These are phyloP conservation scores for Theretra japonica DNA, from an alignment of 2,888 invertebrate species.

Conservation along the genomic window DNA sequence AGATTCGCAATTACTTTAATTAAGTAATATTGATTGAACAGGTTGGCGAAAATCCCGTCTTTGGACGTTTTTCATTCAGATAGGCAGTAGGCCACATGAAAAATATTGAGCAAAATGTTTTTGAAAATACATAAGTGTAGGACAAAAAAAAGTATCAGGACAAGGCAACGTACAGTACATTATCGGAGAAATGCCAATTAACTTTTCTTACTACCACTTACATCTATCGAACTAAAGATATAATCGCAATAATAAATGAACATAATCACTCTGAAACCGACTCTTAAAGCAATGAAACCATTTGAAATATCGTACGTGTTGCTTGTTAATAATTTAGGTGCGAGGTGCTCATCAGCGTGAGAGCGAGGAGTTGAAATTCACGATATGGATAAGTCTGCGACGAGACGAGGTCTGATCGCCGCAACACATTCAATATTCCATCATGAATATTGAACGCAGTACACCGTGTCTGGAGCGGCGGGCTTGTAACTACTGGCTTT, in stretches of 20 bases:
- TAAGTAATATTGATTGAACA: no score
- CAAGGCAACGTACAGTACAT: no score
- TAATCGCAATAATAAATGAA: no score
- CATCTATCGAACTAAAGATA: no score
- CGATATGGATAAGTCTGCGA: conserved; percentile 7
- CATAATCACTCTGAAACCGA: no score
- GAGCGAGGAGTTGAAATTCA: conserved; percentile 18
- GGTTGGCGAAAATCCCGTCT: no score
- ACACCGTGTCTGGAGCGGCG: neutral
- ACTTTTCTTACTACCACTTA: no score
- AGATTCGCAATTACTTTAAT: no score
- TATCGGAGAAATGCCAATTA: no score
- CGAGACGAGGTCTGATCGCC: conserved; percentile 20
- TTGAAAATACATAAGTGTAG: neutral
- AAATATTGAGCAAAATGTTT: neutral
- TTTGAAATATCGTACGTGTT: neutral
- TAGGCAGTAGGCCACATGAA: no score
- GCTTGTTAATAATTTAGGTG: neutral
- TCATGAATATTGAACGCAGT: conserved; percentile 21
- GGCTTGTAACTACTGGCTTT: neutral
- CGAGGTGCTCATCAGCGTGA: neutral
- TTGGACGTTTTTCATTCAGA: no score
- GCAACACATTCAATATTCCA: conserved; percentile 22
- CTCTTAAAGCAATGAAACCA: neutral
- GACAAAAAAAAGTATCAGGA: no score